A percentile compares a stretch with the other conserved stretches of the same genome.
Conservation (phyloP, 2,797 vertebrate genomes). For the Acipenser ruthenus region DNA sequence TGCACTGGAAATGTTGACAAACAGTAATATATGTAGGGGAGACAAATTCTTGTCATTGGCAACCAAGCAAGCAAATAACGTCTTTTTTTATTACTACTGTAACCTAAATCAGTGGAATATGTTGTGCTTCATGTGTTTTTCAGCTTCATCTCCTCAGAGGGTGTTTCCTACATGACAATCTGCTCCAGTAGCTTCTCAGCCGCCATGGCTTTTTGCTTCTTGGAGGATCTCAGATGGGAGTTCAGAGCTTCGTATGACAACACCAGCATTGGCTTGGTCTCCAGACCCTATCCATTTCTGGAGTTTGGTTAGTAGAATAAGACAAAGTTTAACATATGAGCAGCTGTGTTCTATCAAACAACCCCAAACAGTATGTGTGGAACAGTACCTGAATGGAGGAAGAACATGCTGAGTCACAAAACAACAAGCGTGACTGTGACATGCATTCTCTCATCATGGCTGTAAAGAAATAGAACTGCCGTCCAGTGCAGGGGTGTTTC, state of each 20-base stretch:
- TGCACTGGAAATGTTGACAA: too few relatives aligned
- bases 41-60: too few relatives aligned
- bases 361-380: too few relatives aligned
- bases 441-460: too few relatives aligned
- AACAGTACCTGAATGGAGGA: too few relatives aligned
- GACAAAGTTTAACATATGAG: background rate
- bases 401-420: too few relatives aligned
- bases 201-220: conserved; percentile 87
- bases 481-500: too few relatives aligned
- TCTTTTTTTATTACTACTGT: background rate
- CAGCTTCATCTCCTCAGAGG: conserved; percentile 77
- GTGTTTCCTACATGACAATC: conserved; percentile 84
- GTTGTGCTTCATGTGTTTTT: conserved; percentile 23
- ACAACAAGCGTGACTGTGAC: too few relatives aligned
- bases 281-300: conserved; percentile 85
- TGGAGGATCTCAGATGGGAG: conserved; percentile 88
- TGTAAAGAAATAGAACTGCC: too few relatives aligned
- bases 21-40: too few relatives aligned
- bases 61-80: too few relatives aligned
- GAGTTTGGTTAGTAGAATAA: conserved; percentile 78
- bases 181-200: conserved; percentile 73
- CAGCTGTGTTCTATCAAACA: too few relatives aligned
- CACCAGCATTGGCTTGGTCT: conserved; percentile 65
- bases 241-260: conserved; percentile 73
- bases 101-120: background rate